Percentiles rank a stretch among this genome's conserved stretches.
These are phyloP conservation scores for Pitta sordida DNA, from an alignment of 2,113 vertebrate genomes.

Conservation along the genomic window DNA sequence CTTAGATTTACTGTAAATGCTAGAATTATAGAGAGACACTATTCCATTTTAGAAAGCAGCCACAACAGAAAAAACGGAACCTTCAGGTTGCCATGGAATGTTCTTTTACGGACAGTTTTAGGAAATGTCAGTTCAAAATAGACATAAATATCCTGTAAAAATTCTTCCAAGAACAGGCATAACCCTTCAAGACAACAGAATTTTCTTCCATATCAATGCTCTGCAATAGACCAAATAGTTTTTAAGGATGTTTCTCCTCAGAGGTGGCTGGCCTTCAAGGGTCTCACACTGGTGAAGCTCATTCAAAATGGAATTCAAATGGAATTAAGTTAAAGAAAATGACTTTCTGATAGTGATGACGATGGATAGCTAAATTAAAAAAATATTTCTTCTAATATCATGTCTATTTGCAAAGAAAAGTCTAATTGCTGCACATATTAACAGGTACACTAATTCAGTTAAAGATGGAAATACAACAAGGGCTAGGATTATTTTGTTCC, in stretches of 20 bases:
- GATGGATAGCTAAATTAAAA: neutral
- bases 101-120: neutral
- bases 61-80: neutral
- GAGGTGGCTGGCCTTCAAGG: neutral
- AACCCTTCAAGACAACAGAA: neutral
- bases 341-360: neutral
- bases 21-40: neutral
- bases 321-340: neutral
- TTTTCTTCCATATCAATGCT: neutral
- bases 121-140: neutral
- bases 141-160: neutral
- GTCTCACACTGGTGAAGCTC: neutral
- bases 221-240: neutral
- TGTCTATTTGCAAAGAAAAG: neutral
- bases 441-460: slow-evolving; percentile 38
- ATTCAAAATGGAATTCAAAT: neutral
- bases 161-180: neutral
- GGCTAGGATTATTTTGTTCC: slow-evolving; percentile 18
- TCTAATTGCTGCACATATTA: slow-evolving; percentile 24
- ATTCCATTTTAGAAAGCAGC: neutral
- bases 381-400: neutral
- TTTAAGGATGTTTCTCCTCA: neutral
- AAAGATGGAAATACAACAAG: slow-evolving; percentile 42
- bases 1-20: neutral
- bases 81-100: neutral